A percentile compares a stretch with the other conserved stretches of the same genome.
phyloP scores from a whole-genome alignment of 2,888 invertebrate species.

The Sarcophaga rosellei region DNA sequence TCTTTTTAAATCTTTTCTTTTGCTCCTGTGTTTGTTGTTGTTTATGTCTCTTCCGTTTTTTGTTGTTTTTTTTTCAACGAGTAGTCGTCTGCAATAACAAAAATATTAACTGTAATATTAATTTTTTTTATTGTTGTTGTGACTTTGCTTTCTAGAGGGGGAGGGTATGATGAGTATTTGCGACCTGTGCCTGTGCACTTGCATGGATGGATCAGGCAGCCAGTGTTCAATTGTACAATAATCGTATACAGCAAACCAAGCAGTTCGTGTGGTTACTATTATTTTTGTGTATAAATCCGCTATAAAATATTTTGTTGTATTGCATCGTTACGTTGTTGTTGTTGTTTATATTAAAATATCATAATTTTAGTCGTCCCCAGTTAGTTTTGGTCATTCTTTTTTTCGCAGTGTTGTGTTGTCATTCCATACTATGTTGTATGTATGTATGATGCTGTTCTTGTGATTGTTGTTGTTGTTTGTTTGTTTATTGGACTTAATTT shows the following conservation, averaged over 20 bases:
- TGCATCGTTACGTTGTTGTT: neutral
- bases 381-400: conserved; percentile 30
- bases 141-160: neutral
- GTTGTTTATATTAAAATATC: conserved; percentile 43
- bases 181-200: conserved; percentile 64
- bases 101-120: neutral
- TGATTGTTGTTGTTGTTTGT: conserved; percentile 37
- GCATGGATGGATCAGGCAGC: conserved; percentile 16
- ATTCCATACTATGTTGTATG: neutral
- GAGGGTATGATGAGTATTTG: conserved; percentile 15
- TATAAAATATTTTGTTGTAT: conserved; percentile 32
- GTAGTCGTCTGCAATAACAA: neutral
- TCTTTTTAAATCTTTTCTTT: neutral
- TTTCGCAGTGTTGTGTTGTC: conserved; percentile 27
- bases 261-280: conserved; percentile 28
- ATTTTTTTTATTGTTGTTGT: conserved; percentile 4
- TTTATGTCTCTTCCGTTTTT: neutral
- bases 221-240: no score
- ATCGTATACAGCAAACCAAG: no score
- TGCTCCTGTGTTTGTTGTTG: neutral
- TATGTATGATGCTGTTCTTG: conserved; percentile 26
- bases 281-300: conserved; percentile 31
- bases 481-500: conserved; percentile 79
- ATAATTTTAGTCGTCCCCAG: conserved; percentile 33
- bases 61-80: neutral